Evolutionary conservation across 2,888 invertebrate genomes (phyloP).

Genomic region (Ophioninae sp.): DNA sequence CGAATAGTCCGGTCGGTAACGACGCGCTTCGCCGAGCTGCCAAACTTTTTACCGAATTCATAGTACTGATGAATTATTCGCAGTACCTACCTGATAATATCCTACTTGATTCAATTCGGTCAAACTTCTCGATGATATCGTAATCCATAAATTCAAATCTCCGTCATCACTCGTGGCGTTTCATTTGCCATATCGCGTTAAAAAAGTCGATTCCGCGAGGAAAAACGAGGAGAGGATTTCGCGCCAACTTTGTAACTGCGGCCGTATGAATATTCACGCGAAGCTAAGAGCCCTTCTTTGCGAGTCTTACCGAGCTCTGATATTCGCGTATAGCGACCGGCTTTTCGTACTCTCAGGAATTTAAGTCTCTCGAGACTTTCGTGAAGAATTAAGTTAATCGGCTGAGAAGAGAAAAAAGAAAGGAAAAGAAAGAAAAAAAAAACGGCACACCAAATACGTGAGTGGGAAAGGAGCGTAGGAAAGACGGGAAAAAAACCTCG

Average conservation of each 20-base stretch:
- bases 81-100: neutral
- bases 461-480: conserved; percentile 10
- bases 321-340: conserved; percentile 36
- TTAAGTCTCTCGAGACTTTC: conserved; percentile 46
- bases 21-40: neutral
- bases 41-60: conserved; percentile 14
- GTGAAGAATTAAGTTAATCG: conserved; percentile 39
- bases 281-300: conserved; percentile 48
- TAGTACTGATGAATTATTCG: conserved; percentile 13
- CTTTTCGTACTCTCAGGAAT: conserved; percentile 40
- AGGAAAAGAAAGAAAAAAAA: no score
- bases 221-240: conserved; percentile 18
- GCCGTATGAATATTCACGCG: conserved; percentile 59
- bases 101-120: conserved; percentile 40
- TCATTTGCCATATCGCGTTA: conserved; percentile 31
- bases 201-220: conserved; percentile 1
- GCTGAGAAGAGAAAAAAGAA: conserved; percentile 14
- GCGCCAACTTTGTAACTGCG: conserved; percentile 47
- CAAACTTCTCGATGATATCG: conserved; percentile 37
- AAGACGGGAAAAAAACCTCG: conserved; percentile 14
- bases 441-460: neutral
- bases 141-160: conserved; percentile 48
- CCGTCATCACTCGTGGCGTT: conserved; percentile 13
- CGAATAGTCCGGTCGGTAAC: neutral
- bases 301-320: conserved; percentile 4